A percentile compares a stretch with the other conserved stretches of the same genome.
Evolutionary conservation across 2,888 invertebrate genomes (phyloP).

Genomic region (Agrilus cyanescens): DNA sequence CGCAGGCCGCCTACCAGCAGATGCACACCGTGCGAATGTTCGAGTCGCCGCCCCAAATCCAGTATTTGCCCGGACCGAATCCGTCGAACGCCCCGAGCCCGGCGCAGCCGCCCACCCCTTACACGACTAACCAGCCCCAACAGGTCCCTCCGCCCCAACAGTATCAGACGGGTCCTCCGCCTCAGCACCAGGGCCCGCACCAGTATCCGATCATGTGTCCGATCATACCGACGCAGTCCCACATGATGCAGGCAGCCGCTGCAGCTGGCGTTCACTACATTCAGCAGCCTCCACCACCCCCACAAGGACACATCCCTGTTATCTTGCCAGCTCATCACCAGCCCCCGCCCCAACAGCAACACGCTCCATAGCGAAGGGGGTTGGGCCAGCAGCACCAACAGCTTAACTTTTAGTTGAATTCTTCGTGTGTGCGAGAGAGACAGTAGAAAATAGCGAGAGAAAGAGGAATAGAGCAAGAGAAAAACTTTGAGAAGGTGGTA

Average conservation of each 20-base stretch:
- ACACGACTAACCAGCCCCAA: conserved; percentile 23
- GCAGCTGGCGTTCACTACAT: conserved; percentile 36
- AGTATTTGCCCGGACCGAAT: conserved; percentile 34
- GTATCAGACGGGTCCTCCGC: conserved; percentile 47
- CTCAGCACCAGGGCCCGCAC: conserved; percentile 34
- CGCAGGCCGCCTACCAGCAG: conserved; percentile 34
- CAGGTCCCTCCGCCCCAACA: conserved; percentile 42
- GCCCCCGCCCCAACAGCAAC: conserved; percentile 22
- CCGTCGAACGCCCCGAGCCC: conserved; percentile 41
- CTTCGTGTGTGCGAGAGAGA: too few species aligned
- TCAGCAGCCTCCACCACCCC: conserved; percentile 37
- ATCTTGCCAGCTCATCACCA: conserved; percentile 36
- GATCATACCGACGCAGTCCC: conserved; percentile 41
- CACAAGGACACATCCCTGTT: conserved; percentile 36
- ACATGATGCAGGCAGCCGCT: conserved; percentile 30
- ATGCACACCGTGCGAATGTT: conserved; percentile 56
- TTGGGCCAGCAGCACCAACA: too few species aligned
- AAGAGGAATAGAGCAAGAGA: too few species aligned
- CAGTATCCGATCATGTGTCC: conserved; percentile 50
- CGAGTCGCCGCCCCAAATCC: conserved; percentile 41
- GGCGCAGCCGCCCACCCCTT: conserved; percentile 29
- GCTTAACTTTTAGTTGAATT: too few species aligned
- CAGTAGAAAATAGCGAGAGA: too few species aligned
- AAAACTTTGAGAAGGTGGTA: too few species aligned
- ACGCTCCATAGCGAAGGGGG: conserved; percentile 18